Base-by-base conservation (phyloP, 2,113 vertebrate genomes). In the Anguilla japonica region DNA sequence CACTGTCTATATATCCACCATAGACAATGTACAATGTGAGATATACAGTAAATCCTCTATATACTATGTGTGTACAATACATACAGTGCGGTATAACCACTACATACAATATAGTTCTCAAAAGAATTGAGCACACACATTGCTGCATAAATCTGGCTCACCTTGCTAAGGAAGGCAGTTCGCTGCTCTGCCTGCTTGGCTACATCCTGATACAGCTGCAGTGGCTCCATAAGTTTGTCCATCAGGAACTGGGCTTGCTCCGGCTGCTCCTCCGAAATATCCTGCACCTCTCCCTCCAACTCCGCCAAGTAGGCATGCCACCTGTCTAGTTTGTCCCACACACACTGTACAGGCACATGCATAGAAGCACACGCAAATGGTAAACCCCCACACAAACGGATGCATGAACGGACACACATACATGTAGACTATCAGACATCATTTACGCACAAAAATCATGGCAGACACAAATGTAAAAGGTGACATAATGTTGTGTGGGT, bases 251-350 rank as follows among this genome's bases (percentile, higher is more conserved):
- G 98, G 0, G 95, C 96, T 0, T 96, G 95, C 80, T 94, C 93
- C 2, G 97, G 97, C 16, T 97, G 91, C 83, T 97, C 96, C 91
- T 97, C 97, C 0, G 95, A 96, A 2, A 97, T 88, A 85, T 99
- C 98, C 78, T 98, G 97, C 82, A 98, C 97, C 89, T 99, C 97
- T 0, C 94, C 96, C 89, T 99, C 98, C 91, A 99, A 93, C 9
- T 96, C 94, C 29, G 96, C 96, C 81, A 99, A 91, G 85, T 95
- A 96, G 88, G 96, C 94, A 92, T 97, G 98, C 97, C 97, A 99
- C 0, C 92, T 86, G 16, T 99, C 98, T 78, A 99, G 88, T 92
- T 97, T 95, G 85, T 98, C 97, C 98, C 98, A 99, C 41, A 97
- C 94, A 87, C 92, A 91, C 98, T 99, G 94, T 6, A 88, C 0